Evolutionary conservation across 2,797 vertebrate species (phyloP), one percentile per base, ranked within the genome.

Genomic region (Ctenopoma multispine): DNA sequence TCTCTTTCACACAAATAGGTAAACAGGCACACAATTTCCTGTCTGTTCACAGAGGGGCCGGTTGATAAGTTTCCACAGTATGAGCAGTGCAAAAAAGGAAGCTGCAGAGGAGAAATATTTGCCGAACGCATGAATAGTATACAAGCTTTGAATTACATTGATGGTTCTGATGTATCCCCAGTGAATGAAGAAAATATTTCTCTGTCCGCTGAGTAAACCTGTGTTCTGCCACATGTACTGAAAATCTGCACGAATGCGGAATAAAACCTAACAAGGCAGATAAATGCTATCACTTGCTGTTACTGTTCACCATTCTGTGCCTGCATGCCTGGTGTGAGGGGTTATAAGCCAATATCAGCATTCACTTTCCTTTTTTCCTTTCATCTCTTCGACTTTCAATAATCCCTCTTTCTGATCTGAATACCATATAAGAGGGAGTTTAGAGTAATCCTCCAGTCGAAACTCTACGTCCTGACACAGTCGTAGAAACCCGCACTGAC

Each of bases 351-450:
- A 78, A 75, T 66, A 75, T 20, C 73, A 81, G 72, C 65, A 57
- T 80, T 83, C 69, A 69, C 81, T 71, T 72, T 74, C 57, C 51
- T 61, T 58, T n/a, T 59, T 65, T 71, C 51, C 78, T 85, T 85
- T 88, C 71, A 88, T 87, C 78, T 78, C 75, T 44, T 59, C n/a
- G 40, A 82, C 79, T 87, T 87, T 77, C 67, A 87, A 82, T 89
- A 87, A 89, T 86, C 85, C 85, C 56, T 58, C 72, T 81, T 85
- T 81, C 78, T 38, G 17, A 87, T 87, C 81, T 81, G 78, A 85
- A 87, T 86, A 75, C 81, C 53, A 73, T 77, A 72, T 70, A 85
- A 80, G 63, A 87, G 56, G 68, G 29, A 71, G 74, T 72, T 83
- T 72, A 79, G 77, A 87, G 84, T 83, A 88, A 89, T 87, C 85